Percentiles rank a stretch among this genome's conserved stretches.
phyloP scores from a whole-genome alignment of 2,113 vertebrate genomes.

The Sinocyclocheilus anophthalmus region DNA sequence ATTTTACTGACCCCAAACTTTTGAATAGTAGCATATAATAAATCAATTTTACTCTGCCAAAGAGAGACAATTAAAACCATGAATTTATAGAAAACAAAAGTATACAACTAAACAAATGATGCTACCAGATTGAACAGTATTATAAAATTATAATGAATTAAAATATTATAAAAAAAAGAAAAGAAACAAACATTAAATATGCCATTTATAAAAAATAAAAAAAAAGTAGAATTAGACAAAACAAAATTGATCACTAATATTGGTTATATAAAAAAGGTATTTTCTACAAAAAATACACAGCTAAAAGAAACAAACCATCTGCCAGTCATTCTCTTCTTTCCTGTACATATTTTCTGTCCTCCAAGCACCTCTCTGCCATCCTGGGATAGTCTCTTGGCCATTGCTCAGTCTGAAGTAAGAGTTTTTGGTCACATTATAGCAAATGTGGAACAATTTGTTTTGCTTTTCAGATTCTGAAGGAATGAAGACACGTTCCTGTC shows the following conservation, averaged over 20 bases:
- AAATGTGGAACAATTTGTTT: slow-evolving; percentile 80
- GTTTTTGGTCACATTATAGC: slow-evolving; percentile 82
- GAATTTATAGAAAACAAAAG: neutral
- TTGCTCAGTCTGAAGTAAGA: slow-evolving; percentile 84
- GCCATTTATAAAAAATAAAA: neutral
- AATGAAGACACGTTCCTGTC: slow-evolving; percentile 78
- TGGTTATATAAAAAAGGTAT: neutral
- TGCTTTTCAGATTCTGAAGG: slow-evolving; percentile 86
- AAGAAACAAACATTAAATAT: neutral
- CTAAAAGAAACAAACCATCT: slow-evolving; percentile 83
- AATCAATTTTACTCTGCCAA: neutral
- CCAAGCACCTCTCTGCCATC: slow-evolving; percentile 89
- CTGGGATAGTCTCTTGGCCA: slow-evolving; percentile 74
- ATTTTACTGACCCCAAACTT: too few relatives aligned
- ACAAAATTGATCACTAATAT: neutral
- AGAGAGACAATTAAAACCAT: too few relatives aligned
- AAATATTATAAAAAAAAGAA: neutral
- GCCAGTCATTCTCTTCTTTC: slow-evolving; percentile 92
- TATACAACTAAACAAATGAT: neutral
- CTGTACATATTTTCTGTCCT: slow-evolving; percentile 84
- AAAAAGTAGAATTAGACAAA: neutral
- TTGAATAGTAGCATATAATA: too few relatives aligned
- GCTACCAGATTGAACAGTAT: neutral
- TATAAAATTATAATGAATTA: neutral
- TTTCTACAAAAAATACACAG: neutral